Base-by-base conservation (phyloP, 2,888 invertebrate genomes). In the Hermaeophaga mercurialis region DNA sequence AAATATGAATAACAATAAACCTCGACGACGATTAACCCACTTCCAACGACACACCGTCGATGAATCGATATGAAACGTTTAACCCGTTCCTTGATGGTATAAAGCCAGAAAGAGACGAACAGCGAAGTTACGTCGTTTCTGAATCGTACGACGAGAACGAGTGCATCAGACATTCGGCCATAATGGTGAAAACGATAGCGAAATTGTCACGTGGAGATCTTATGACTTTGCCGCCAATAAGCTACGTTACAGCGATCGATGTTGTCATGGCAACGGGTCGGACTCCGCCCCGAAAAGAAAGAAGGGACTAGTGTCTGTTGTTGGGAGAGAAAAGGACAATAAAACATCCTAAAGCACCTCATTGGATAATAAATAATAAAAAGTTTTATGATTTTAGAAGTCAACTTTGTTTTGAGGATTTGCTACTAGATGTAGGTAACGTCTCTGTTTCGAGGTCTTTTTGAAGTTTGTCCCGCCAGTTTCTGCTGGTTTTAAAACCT, bases 351-450 rank as follows among this genome's bases (percentile, higher is more conserved):
- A 75, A 75, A 73, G 63, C 65, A 66, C 67, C 70, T 71, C 73
- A 78, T 78, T 78, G 78, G 78, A 75, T 70, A 72, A 70, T 72
- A 74, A 77, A 78, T 75, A 77, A 75, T 78, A 77, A 78, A 78
- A 75, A 63, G 76, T 77, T 77, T 78, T 5, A 77, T 69, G 75
- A 73, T 75, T 75, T 69, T 73, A 70, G 69, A 71, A 70, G 70
- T 73, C 71, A 75, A 75, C 73, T 72, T 71, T 76, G 73, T 72
- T 78, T 78, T 71, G 72, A 69, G 67, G 72, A 72, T 75, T 73
- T 67, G 74, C 76, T 74, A 73, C 70, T 78, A 78, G 78, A 78
- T 78, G 78, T 78, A 78, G 78, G 74, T 77, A 74, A 70, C 61
- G 75, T 76, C 70, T 69, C 66, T 65, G 67, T 69, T 70, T 66